Percentiles rank a stretch among this genome's conserved stretches.
Conservation (phyloP, 2,888 invertebrate genomes). For the Campoplex capitator region DNA sequence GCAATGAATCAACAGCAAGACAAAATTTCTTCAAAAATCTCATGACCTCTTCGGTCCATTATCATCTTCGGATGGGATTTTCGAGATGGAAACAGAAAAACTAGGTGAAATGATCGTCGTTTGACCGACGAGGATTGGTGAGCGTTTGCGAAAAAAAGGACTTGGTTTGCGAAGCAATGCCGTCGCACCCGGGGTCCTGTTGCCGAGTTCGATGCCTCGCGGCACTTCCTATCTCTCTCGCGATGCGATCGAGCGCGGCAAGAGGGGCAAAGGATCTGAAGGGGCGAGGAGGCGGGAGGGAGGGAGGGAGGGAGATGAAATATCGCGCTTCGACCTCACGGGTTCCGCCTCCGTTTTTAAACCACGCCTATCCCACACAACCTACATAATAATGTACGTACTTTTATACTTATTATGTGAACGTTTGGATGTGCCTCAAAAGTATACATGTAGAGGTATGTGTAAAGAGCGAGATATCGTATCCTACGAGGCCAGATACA, state of each 20-base stretch:
- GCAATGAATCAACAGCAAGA: background rate
- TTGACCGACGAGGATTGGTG: background rate
- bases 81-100: conserved; percentile 34
- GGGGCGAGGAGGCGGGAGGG: conserved; percentile 56
- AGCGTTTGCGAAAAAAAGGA: conserved; percentile 42
- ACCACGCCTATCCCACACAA: conserved; percentile 81
- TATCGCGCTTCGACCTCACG: conserved; percentile 71
- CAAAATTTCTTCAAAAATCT: background rate
- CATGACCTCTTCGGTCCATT: background rate
- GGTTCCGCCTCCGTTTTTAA: conserved; percentile 82
- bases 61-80: background rate
- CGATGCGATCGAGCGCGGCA: conserved; percentile 58
- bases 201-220: conserved; percentile 82
- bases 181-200: conserved; percentile 73
- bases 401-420: conserved; percentile 28
- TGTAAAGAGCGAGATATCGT: conserved; percentile 3
- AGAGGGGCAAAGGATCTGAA: conserved; percentile 19
- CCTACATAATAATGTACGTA: conserved; percentile 76
- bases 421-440: conserved; percentile 14
- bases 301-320: conserved; percentile 74
- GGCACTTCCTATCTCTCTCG: conserved; percentile 51
- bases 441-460: background rate
- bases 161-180: conserved; percentile 45
- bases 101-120: conserved; percentile 66
- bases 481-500: conserved; percentile 64